Evolutionary conservation across 2,113 vertebrate species (phyloP).

Genomic region (Galemys pyrenaicus): DNA sequence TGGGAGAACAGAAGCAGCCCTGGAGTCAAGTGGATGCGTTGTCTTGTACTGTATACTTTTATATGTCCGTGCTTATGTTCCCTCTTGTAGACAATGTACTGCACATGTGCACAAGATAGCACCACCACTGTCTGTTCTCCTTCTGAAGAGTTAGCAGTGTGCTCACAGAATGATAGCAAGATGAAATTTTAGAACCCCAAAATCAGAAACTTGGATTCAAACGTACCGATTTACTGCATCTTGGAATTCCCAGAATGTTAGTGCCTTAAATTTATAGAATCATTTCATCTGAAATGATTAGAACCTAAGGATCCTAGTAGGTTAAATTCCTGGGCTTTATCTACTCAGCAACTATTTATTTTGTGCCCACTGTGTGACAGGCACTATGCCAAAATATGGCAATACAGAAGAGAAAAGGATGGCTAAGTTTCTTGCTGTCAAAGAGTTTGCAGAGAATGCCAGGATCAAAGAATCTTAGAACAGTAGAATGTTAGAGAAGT

Average conservation of each 20-base stretch:
- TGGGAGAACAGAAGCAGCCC: not conserved
- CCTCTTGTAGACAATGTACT: slow-evolving; percentile 64
- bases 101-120: slow-evolving; percentile 65
- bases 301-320: not conserved
- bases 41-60: slow-evolving; percentile 80
- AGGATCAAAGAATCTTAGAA: not conserved
- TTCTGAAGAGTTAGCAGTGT: slow-evolving; percentile 29
- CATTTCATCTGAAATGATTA: not conserved
- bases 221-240: not conserved
- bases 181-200: not conserved
- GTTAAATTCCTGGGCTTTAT: not conserved
- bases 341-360: not conserved
- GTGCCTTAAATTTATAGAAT: not conserved
- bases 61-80: slow-evolving; percentile 73
- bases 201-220: not conserved
- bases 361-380: not conserved
- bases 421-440: not conserved
- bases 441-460: not conserved
- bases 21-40: slow-evolving; percentile 9
- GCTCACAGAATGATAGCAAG: not conserved
- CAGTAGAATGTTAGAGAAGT: not conserved
- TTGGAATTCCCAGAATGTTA: not conserved
- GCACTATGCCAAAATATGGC: not conserved
- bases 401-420: not conserved
- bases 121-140: not conserved